A percentile compares a stretch with the other conserved stretches of the same genome.
phyloP scores from a whole-genome alignment of 1,140 invertebrate species.

The Drosophila tani region DNA sequence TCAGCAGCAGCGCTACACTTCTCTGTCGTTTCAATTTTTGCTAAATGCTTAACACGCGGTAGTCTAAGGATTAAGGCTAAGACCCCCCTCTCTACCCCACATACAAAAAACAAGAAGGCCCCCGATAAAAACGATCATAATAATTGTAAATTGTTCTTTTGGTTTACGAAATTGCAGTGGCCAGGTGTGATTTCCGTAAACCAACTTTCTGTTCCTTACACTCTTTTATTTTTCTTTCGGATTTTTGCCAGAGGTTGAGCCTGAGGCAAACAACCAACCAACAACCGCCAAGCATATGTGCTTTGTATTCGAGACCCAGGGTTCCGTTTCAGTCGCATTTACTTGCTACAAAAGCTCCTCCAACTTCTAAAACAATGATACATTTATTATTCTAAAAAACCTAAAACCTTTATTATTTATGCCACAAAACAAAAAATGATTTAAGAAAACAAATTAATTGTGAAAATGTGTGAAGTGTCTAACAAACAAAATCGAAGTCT shows the following conservation, averaged over 20 bases:
- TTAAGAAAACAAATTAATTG: slow-evolving; percentile 43
- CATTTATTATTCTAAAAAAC: slow-evolving; percentile 45
- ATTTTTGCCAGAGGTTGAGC: slow-evolving; percentile 59
- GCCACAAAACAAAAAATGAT: slow-evolving; percentile 32
- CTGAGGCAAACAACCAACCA: slow-evolving; percentile 29
- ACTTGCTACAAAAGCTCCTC: slow-evolving; percentile 41
- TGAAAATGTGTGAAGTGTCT: slow-evolving; percentile 37
- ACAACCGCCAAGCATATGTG: slow-evolving; percentile 35
- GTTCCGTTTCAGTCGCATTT: slow-evolving; percentile 62
- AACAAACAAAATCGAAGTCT: slow-evolving; percentile 60
- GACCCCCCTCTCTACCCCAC: neutral
- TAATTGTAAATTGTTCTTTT: slow-evolving; percentile 36
- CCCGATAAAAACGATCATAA: neutral
- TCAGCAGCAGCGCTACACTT: slow-evolving; percentile 2
- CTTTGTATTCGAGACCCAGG: slow-evolving; percentile 42
- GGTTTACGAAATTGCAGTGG: slow-evolving; percentile 17
- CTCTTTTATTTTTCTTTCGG: neutral
- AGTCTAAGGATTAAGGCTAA: slow-evolving; percentile 24
- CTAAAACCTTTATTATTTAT: slow-evolving; percentile 53
- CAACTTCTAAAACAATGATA: slow-evolving; percentile 11
- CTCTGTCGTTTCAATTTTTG: slow-evolving; percentile 12
- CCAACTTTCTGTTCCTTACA: slow-evolving; percentile 2
- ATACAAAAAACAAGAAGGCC: neutral
- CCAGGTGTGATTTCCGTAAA: slow-evolving; percentile 10
- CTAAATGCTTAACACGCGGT: slow-evolving; percentile 16